Percentiles rank a stretch among this genome's conserved stretches.
These are phyloP conservation scores for Pandemis corylana DNA, from an alignment of 2,888 invertebrate species.

Conservation along the genomic window DNA sequence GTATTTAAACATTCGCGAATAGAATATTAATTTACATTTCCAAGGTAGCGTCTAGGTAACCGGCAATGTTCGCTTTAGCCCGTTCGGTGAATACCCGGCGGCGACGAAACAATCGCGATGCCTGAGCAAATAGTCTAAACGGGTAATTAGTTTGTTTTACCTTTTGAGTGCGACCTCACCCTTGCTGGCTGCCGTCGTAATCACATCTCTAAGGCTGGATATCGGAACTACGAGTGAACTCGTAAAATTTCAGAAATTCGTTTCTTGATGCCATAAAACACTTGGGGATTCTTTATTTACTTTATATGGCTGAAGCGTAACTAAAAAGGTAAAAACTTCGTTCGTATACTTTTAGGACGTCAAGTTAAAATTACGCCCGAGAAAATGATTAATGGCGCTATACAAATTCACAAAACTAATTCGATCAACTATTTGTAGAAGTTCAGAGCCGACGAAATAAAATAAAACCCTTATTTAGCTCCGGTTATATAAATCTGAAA, in stretches of 20 bases:
- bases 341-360: slow-evolving; percentile 12
- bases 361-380: slow-evolving; percentile 17
- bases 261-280: slow-evolving; percentile 19
- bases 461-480: background rate
- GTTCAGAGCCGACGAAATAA: background rate
- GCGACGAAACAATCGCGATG: slow-evolving; percentile 71
- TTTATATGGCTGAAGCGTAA: slow-evolving; percentile 19
- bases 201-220: slow-evolving; percentile 38
- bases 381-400: slow-evolving; percentile 1
- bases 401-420: slow-evolving; percentile 6
- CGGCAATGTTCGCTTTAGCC: slow-evolving; percentile 42
- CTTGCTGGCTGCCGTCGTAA: slow-evolving; percentile 42
- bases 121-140: slow-evolving; percentile 75
- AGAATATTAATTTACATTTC: slow-evolving; percentile 39
- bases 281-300: slow-evolving; percentile 17
- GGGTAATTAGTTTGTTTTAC: slow-evolving; percentile 79
- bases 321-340: background rate
- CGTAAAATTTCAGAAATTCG: slow-evolving; percentile 18
- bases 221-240: slow-evolving; percentile 31
- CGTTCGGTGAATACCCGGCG: slow-evolving; percentile 55
- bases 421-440: background rate
- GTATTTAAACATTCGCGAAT: slow-evolving; percentile 31
- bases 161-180: slow-evolving; percentile 56
- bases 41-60: slow-evolving; percentile 37
- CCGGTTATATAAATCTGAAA: background rate